Evolutionary conservation across 2,888 invertebrate genomes (phyloP).

Genomic region (Athalia circularis): DNA sequence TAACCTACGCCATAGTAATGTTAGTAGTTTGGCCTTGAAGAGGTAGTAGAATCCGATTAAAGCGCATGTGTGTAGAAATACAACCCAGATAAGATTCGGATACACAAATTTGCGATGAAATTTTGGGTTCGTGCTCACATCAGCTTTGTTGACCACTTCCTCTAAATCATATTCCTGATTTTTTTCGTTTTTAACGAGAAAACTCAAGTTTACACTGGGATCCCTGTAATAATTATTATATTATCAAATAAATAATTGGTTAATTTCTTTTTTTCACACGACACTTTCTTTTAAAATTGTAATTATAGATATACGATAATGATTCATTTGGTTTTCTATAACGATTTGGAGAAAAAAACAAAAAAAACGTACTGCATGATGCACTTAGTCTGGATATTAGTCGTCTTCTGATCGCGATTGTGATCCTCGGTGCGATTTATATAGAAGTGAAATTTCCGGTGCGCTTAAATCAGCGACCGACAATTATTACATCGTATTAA

Average conservation of each 20-base stretch:
- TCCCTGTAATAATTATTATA: background rate
- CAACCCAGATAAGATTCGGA: conserved; percentile 4
- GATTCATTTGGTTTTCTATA: no score
- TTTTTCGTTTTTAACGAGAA: conserved; percentile 21
- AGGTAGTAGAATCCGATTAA: conserved; percentile 50
- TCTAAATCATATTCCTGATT: conserved; percentile 28
- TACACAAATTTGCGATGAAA: conserved; percentile 38
- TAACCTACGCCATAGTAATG: conserved; percentile 55
- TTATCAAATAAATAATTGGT: background rate
- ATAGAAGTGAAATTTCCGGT: background rate
- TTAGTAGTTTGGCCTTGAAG: conserved; percentile 45
- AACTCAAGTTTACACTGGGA: conserved; percentile 21
- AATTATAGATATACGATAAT: no score
- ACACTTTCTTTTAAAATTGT: no score
- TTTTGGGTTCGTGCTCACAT: conserved; percentile 15
- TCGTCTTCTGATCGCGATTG: background rate
- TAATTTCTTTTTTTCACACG: no score
- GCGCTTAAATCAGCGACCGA: conserved; percentile 16
- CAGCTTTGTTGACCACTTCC: conserved; percentile 25
- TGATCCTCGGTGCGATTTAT: background rate
- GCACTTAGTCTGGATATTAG: background rate
- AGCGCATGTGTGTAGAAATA: conserved; percentile 44
- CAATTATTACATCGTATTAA: conserved; percentile 2
- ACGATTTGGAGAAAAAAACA: background rate
- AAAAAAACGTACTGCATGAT: conserved; percentile 9